These are phyloP conservation scores for Delphinus delphis DNA, from an alignment of 2,113 vertebrate species.

Conservation along the genomic window DNA sequence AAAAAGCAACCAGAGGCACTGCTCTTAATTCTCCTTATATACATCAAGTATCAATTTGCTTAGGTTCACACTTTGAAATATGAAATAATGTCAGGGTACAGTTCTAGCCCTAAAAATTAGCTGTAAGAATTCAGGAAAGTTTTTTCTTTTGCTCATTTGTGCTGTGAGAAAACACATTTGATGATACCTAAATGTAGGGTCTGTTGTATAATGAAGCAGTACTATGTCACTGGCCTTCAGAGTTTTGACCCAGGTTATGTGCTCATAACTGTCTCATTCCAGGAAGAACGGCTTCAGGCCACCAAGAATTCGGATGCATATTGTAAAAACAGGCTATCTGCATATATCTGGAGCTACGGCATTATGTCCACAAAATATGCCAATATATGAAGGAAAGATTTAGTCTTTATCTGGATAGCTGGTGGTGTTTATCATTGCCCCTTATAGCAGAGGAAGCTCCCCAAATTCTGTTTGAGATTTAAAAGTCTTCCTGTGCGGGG, in stretches of 20 bases:
- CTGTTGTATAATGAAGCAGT: background rate
- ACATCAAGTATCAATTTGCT: background rate
- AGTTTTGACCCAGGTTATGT: background rate
- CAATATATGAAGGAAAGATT: background rate
- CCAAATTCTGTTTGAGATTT: background rate
- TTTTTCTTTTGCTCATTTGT: background rate
- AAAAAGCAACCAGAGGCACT: background rate
- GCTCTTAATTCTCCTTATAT: background rate
- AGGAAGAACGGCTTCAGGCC: background rate
- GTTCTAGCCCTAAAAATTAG: background rate
- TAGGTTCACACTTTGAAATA: background rate
- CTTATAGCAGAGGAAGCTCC: background rate
- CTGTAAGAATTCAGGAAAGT: background rate
- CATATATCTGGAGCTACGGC: background rate
- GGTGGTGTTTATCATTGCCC: background rate
- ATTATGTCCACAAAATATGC: background rate
- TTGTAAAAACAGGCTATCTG: background rate
- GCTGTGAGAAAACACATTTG: background rate
- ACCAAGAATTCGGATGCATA: background rate
- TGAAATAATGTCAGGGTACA: background rate
- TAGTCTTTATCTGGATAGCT: background rate
- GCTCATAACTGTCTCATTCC: background rate
- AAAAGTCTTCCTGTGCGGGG: background rate
- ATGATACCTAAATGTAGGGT: background rate
- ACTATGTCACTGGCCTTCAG: background rate